Base-by-base conservation (phyloP, 1,140 invertebrate species). In the Thaumatotibia leucotreta region DNA sequence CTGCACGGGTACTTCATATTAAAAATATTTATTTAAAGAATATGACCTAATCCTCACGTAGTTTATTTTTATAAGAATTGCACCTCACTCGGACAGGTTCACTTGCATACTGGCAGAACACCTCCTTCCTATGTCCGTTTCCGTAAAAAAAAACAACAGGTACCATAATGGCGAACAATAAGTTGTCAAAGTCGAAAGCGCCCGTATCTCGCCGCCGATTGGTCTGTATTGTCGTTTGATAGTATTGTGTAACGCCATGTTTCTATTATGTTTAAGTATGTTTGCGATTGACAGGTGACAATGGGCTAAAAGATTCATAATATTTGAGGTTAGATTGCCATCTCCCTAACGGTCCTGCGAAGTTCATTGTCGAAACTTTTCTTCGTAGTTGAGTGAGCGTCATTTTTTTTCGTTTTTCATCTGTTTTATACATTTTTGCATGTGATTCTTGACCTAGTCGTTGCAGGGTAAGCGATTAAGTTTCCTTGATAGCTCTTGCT, bases 101-200 rank as follows among this genome's bases (percentile, higher is more conserved):
- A 74, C 78, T 80, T 72, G 67, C 35, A 58, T 76, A 89, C 86
- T 89, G 86, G 67, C 80, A 74, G 72, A 11, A 75, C 80, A 82
- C 73, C 79, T 80, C 76, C 69, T 82, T 78, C 77, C 78, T 69
- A 80, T 84, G 83, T 88, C 85, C 85, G 82, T 89, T 88, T 86
- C 80, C 79, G 82, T 58, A 83, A 86, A 84, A 83, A 85, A 85
- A n/a, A n/a, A 70, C 64, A 62, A 86, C 82, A 87, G 84, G 79
- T 83, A 87, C 64, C 66, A 78, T 76, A 83, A 82, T 77, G 67
- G 76, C 35, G 63, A 49, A 65, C 65, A 66, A 69, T 54, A 61
- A 65, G 58, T 14, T 33, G 45, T 63, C 65, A 79, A 68, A 71
- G n/a, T n/a, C 32, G 67, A 65, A 61, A 20, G 68, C 11, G 23